Percentiles rank a stretch among this genome's conserved stretches.
Conservation (phyloP, 2,888 invertebrate species). For the Mimachlamys varia region DNA sequence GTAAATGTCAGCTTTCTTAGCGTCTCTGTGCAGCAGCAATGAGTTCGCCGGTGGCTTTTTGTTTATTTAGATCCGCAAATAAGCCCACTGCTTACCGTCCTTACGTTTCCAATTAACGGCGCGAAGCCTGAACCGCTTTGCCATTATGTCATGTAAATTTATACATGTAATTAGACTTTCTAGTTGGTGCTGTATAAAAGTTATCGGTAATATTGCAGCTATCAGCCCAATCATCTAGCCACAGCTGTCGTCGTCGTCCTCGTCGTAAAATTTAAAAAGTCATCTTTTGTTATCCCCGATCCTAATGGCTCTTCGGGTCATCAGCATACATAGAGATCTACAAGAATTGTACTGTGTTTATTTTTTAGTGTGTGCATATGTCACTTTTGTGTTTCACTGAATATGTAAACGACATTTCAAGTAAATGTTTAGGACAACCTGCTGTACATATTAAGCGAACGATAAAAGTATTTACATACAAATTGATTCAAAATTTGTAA, state of each 20-base stretch:
- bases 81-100: conserved; percentile 12
- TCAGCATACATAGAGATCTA: neutral
- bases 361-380: neutral
- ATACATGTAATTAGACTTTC: conserved; percentile 27
- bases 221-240: neutral
- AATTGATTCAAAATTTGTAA: too few species aligned
- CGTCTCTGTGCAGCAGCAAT: neutral
- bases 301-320: neutral
- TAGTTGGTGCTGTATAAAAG: conserved; percentile 1
- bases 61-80: neutral
- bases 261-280: neutral
- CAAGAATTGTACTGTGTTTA: neutral
- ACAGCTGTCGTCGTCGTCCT: conserved; percentile 17
- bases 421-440: neutral
- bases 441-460: neutral
- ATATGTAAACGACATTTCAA: neutral
- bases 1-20: neutral
- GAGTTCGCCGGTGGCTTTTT: neutral
- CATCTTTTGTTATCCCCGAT: neutral
- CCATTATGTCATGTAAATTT: neutral
- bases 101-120: neutral
- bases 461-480: too few species aligned
- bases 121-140: neutral
- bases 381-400: neutral
- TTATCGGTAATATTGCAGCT: conserved; percentile 15